Base-by-base conservation (phyloP, 2,888 invertebrate genomes). In the Eumacrocentrus americanus region DNA sequence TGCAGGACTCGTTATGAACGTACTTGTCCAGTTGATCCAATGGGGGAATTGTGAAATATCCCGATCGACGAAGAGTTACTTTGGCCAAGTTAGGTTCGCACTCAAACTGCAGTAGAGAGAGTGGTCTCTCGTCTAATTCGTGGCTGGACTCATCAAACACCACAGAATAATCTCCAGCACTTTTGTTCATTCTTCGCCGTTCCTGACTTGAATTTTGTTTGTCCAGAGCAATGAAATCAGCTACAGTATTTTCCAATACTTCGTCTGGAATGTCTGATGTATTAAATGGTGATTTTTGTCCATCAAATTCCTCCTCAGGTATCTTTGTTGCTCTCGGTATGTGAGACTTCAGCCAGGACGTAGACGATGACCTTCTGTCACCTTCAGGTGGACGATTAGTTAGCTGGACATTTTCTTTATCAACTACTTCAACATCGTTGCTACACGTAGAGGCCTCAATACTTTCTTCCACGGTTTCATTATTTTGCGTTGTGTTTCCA, bases 1-100 rank as follows among this genome's bases (percentile, higher is more conserved):
- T 82, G 76, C 95, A 96, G 2, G 88, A 85, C 0, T 93, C 90
- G 3, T 89, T 86, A 0, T 88, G 84, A 40, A 91, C 83, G 77
- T 88, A 89, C 0, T 85, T 86, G 72, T 86, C 86, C 71, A 99
- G 85, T 67, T 94, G 91, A 38, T 94, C 91, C 60, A 96, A 75
- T 0, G 90, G 82, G 0, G 98, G 98, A 63, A 94, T 88, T 0
- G 94, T 95, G 79, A 94, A 98, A 81, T 98, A 98, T 4, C 95
- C 97, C 0, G 84, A 87, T 0, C 95, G 84, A 0, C 87, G 88
- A 40, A 95, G 82, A 5, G 87, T 85, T 4, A 97, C 89, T 1
- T 94, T 92, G 0, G 92, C 88, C 0, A 91, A 89, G 76, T 91
- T 89, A 0, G 85, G 83, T 2, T 83, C 80, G 58, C 70, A 70